Evolutionary conservation across 2,113 vertebrate species (phyloP).

Genomic region (Microtus montanus): DNA sequence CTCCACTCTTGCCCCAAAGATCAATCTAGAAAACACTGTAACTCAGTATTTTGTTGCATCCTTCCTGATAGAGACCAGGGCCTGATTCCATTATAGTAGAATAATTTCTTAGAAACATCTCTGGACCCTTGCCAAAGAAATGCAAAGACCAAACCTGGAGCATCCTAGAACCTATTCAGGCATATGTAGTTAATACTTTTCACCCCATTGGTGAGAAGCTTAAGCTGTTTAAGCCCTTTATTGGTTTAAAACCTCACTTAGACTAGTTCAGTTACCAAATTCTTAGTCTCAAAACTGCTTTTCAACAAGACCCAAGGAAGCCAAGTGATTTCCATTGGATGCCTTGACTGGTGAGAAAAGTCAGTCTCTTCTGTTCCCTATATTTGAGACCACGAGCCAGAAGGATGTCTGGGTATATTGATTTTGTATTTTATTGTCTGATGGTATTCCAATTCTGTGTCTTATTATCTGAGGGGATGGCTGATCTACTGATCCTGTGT

Average conservation of each 20-base stretch:
- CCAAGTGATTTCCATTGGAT: neutral
- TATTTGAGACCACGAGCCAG: neutral
- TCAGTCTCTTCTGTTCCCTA: neutral
- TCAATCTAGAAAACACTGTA: neutral
- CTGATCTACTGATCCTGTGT: neutral
- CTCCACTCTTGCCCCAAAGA: neutral
- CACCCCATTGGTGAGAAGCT: neutral
- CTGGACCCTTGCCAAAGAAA: neutral
- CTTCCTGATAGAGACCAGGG: neutral
- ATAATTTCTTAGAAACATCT: neutral
- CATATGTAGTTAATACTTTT: neutral
- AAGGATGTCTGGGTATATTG: neutral
- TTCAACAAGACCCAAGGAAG: neutral
- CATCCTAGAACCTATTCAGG: neutral
- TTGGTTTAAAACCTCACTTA: neutral
- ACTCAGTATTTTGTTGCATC: neutral
- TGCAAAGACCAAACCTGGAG: neutral
- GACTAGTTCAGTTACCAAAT: neutral
- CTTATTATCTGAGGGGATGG: neutral
- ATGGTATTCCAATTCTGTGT: too few species aligned
- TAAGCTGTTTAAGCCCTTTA: neutral
- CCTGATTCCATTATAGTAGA: neutral
- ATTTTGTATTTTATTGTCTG: neutral
- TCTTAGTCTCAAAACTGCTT: neutral
- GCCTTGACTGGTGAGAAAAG: neutral